A percentile compares a stretch with the other conserved stretches of the same genome.
These are phyloP conservation scores for Theropithecus gelada DNA, from an alignment of 2,113 vertebrate genomes.

Conservation along the genomic window DNA sequence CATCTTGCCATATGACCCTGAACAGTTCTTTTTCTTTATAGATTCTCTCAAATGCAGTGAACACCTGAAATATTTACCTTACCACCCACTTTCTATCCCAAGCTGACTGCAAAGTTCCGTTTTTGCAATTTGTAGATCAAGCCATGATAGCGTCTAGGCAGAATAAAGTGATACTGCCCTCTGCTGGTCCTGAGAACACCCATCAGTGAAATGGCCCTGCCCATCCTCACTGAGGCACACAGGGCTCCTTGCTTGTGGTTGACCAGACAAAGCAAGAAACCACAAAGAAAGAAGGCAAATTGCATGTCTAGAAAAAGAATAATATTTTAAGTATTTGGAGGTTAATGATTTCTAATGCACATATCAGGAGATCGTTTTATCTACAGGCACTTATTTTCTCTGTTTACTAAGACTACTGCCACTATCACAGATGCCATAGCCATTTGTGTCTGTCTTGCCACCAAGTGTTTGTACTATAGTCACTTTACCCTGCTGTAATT, in stretches of 20 bases:
- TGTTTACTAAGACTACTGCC: background rate
- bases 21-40: background rate
- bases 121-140: background rate
- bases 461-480: background rate
- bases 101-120: background rate
- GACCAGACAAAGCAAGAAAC: background rate
- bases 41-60: background rate
- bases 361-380: background rate
- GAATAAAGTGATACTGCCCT: constrained; percentile 60
- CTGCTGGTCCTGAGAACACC: constrained; percentile 58
- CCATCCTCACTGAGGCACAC: background rate
- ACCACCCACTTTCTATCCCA: background rate
- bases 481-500: background rate
- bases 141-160: background rate
- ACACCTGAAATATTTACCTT: background rate
- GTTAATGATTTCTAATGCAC: background rate
- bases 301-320: constrained; percentile 34
- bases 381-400: background rate
- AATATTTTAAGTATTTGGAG: background rate
- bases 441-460: background rate
- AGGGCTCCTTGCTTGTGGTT: background rate
- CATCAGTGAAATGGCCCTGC: background rate
- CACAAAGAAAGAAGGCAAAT: constrained; percentile 14
- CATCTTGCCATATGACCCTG: background rate
- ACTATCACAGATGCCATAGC: background rate